Evolutionary conservation across 2,113 vertebrate genomes (phyloP), one percentile per base, ranked within the genome.

Genomic region (Notothenia coriiceps): DNA sequence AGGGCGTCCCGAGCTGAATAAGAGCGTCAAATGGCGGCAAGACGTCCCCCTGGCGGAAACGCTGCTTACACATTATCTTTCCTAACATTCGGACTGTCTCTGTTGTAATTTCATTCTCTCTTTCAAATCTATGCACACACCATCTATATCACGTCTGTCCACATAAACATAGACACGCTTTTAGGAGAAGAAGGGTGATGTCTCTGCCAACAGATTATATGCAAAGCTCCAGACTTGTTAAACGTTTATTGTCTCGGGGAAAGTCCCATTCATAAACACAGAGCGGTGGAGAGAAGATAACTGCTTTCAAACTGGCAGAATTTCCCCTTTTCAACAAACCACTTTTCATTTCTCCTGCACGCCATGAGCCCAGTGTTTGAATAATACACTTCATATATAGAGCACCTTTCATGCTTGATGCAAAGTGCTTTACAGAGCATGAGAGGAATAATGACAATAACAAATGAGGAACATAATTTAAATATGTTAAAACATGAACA

Each of bases 231-330:
- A 68, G 67, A 68, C 78, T 70, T 63, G 81, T 90, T 84, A 82
- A 84, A 77, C 55, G 33, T 90, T 84, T 70, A 82, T 70, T 72
- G 81, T 71, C 50, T 80, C 33, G 47, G 75, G 84, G 87, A 79
- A 89, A 87, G 67, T 74, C 83, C 87, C 80, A 33, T 78, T 78
- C 22, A 63, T 77, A 70, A 83, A 82, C 55, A 71, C 64, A 65
- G 33, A 61, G 69, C 3, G 12, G n/a, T 11, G 54, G 5, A 25
- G 51, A 68, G 62, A 75, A 68, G 62, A 81, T 63, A 44, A 64
- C 50, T 66, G 65, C 66, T 77, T 84, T 68, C 54, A 51, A 75
- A 44, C n/a, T 29, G 2, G 8, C 20, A 74, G 11, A 62, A 68
- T 66, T 73, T 74, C 65, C 52, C 80, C 73, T 44, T 66, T 20